These are phyloP conservation scores for Brotula barbata DNA, from an alignment of 2,797 vertebrate genomes.

Conservation along the genomic window DNA sequence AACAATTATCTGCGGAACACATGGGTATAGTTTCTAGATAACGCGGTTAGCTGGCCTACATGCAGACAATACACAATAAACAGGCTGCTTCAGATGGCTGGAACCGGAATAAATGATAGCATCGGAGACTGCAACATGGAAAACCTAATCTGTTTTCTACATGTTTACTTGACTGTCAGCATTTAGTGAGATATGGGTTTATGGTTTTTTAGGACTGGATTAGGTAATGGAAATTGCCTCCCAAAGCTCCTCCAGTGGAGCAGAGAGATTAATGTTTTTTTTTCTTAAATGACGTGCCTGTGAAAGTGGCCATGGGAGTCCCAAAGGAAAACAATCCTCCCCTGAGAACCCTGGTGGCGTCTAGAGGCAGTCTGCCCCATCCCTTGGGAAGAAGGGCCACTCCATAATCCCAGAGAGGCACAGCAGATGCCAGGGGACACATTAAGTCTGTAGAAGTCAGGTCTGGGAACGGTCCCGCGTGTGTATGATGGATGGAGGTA, in stretches of 20 bases:
- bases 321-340: constrained; percentile 37
- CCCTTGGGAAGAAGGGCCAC: constrained; percentile 11
- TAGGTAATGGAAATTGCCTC: constrained; percentile 54
- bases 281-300: constrained; percentile 56
- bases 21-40: constrained; percentile 32
- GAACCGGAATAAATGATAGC: not conserved
- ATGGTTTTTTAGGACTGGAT: constrained; percentile 38
- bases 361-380: constrained; percentile 11
- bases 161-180: constrained; percentile 20
- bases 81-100: not conserved
- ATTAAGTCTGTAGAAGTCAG: constrained; percentile 45
- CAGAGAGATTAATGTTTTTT: not conserved
- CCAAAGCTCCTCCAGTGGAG: not conserved
- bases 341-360: constrained; percentile 67
- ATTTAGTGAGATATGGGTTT: constrained; percentile 33
- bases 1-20: constrained; percentile 30
- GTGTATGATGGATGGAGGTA: constrained; percentile 17
- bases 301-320: constrained; percentile 57
- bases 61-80: constrained; percentile 22
- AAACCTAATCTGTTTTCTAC: not conserved
- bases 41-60: constrained; percentile 33
- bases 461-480: constrained; percentile 60
- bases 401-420: constrained; percentile 41
- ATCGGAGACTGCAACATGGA: not conserved
- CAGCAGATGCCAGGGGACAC: constrained; percentile 32